phyloP scores from a whole-genome alignment of 2,113 vertebrate genomes.

The Megaceryle maxima region DNA sequence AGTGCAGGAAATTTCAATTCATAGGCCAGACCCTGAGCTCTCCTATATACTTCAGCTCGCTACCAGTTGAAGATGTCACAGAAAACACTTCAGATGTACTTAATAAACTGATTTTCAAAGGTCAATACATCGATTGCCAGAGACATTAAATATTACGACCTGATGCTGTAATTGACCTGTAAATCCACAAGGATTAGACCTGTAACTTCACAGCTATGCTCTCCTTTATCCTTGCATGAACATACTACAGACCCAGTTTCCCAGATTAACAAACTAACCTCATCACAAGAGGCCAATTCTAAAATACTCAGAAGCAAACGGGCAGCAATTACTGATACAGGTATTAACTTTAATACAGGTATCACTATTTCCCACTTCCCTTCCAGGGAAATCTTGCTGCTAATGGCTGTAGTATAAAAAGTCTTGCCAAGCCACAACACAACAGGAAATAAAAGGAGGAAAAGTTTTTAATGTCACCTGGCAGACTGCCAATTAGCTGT shows the following conservation, averaged over 20 bases:
- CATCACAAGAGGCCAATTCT: background rate
- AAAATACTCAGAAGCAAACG: background rate
- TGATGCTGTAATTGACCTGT: background rate
- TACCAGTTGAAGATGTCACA: background rate
- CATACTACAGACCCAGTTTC: slow-evolving; percentile 23
- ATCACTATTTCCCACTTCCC: background rate
- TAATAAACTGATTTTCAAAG: background rate
- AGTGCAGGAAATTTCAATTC: background rate
- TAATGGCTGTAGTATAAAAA: background rate
- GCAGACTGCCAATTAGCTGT: background rate
- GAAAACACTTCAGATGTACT: background rate
- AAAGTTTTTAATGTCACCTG: background rate
- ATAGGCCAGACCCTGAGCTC: background rate
- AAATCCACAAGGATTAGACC: slow-evolving; percentile 1
- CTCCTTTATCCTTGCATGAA: background rate
- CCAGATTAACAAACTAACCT: slow-evolving; percentile 17
- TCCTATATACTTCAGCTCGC: background rate
- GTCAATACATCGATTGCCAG: background rate
- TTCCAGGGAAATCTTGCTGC: background rate
- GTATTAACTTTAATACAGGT: background rate
- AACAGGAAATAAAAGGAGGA: background rate
- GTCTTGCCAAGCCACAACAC: background rate
- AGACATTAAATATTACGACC: background rate
- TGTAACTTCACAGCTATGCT: background rate
- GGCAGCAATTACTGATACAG: background rate